phyloP scores from a whole-genome alignment of 1,140 invertebrate species.

The Epicauta chinensis region DNA sequence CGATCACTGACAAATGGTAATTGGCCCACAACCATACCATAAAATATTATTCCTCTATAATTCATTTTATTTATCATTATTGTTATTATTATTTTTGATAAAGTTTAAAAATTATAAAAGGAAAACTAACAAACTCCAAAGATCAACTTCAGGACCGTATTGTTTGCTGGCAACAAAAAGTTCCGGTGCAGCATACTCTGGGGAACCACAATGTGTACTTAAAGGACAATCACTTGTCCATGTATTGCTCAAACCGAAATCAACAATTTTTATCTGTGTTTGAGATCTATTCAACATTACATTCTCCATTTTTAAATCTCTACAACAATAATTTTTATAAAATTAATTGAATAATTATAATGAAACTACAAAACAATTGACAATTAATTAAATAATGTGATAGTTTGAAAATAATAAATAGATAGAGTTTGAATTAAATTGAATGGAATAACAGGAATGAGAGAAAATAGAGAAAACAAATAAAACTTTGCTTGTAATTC shows the following conservation, averaged over 20 bases:
- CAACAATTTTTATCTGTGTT: constrained; percentile 64
- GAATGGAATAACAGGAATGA: not conserved
- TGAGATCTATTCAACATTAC: constrained; percentile 62
- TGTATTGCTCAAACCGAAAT: constrained; percentile 67
- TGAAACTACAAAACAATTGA: no score
- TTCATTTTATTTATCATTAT: not conserved
- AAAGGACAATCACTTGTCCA: constrained; percentile 51
- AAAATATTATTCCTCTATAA: constrained; percentile 60
- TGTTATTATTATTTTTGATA: no score
- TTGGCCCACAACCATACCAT: constrained; percentile 59
- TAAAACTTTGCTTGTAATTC: constrained; percentile 9
- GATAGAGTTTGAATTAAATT: no score
- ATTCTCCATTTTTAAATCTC: constrained; percentile 73
- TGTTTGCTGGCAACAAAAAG: constrained; percentile 54
- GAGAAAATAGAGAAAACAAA: not conserved
- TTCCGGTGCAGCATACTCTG: constrained; percentile 71
- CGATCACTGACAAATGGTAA: constrained; percentile 54
- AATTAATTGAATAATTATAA: not conserved
- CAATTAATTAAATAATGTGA: constrained; percentile 2
- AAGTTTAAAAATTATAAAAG: not conserved
- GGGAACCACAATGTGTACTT: constrained; percentile 66
- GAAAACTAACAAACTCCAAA: constrained; percentile 63
- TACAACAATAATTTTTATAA: constrained; percentile 33
- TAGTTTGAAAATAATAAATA: no score
- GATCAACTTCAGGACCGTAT: constrained; percentile 68